Evolutionary conservation across 35 echinoderm and acorn worm species (phyloP), one percentile per base, ranked within the genome.

Genomic region (Ptychodera flava): DNA sequence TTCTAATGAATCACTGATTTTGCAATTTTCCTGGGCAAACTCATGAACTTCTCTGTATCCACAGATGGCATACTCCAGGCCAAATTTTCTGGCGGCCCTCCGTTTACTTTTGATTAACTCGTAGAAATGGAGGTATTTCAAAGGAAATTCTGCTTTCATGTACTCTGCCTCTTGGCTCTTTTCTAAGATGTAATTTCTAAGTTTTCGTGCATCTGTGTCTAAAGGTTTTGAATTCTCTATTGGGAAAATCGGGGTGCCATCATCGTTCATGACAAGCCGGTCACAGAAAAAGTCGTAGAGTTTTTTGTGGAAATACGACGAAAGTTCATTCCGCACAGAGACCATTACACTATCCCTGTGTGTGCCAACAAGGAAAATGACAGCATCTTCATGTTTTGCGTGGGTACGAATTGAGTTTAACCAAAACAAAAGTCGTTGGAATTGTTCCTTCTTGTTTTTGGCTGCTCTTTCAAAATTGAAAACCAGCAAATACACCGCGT

Each of bases 341-440:
- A 30, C 33, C 1, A 2, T 37, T 36, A 78, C 76, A 75, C 86
- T 87, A 2, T 31, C 77, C 35, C 78, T 87, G 29, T 79, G 64
- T 15, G 86, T 87, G 31, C 86, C 86, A 31, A 87, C 86, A 87
- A 87, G 76, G n/a, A 87, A 78, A n/a, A 87, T 33, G 1, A 78
- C 86, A 87, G 32, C 76, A 29, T 87, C 86, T 78, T 76, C 32
- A 27, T 78, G 64, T 28, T 78, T 28, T 34, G 75, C 86, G 29
- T 87, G 86, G 0, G 36, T 78, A 87, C 29, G 34, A 33, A 87
- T 77, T 32, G 86, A 87, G n/a, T 87, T 33, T 15, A 87, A 35
- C 86, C 86, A 87, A 33, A 87, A 87, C 31, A 78, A 31, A 32
- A 87, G 52, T 37, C 78, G 76, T 33, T 87, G 64, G 6, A 87